Conservation (phyloP, 1,140 invertebrate species). For the Drosophila parabipectinata region DNA sequence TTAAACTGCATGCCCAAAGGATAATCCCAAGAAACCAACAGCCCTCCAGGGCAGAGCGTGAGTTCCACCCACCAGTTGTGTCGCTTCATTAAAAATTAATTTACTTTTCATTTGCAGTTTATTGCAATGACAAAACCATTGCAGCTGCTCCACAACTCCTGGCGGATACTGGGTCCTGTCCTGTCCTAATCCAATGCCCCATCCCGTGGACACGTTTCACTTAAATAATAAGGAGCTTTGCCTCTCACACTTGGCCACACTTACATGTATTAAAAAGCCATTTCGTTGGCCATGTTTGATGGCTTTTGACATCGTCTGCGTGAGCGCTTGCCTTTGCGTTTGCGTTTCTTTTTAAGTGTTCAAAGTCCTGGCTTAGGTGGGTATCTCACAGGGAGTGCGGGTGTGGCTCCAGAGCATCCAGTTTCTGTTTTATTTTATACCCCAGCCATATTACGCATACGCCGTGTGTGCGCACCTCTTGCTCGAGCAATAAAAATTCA, state of each 20-base stretch:
- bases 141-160: constrained; percentile 44
- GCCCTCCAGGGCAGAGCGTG: background rate
- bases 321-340: constrained; percentile 20
- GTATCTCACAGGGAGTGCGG: constrained; percentile 1
- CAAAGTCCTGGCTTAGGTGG: constrained; percentile 38
- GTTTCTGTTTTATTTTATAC: constrained; percentile 54
- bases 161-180: background rate
- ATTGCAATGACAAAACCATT: constrained; percentile 69
- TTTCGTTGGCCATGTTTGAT: constrained; percentile 78
- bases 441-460: constrained; percentile 64
- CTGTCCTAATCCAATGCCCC: constrained; percentile 5
- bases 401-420: constrained; percentile 11
- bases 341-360: constrained; percentile 55
- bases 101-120: constrained; percentile 81
- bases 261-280: constrained; percentile 80
- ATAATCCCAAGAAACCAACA: constrained; percentile 5
- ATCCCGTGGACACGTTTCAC: constrained; percentile 23
- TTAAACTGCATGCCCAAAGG: constrained; percentile 4
- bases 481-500: constrained; percentile 70
- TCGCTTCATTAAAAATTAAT: constrained; percentile 80
- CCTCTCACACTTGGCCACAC: constrained; percentile 50
- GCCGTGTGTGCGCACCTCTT: constrained; percentile 44
- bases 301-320: constrained; percentile 69
- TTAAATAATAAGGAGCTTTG: constrained; percentile 56
- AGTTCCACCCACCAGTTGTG: constrained; percentile 47